Evolutionary conservation across 2,888 invertebrate species (phyloP).

Genomic region (Tigriopus californicus): DNA sequence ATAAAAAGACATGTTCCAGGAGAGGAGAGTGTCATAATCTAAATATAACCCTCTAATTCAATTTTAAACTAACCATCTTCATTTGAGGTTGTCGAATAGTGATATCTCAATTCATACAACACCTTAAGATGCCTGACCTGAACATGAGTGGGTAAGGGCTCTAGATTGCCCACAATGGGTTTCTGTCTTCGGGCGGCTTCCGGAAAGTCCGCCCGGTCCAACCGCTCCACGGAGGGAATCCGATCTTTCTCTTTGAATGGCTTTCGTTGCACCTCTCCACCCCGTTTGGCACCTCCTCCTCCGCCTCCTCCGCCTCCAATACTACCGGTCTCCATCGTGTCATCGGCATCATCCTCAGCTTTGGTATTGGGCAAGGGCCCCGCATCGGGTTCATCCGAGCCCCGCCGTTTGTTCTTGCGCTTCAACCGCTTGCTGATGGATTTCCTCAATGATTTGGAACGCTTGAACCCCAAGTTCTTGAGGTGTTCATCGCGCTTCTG

Average conservation of each 20-base stretch:
- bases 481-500: conserved; percentile 8
- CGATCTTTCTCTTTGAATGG: not conserved
- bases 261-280: too few species aligned
- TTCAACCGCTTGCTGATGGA: conserved; percentile 9
- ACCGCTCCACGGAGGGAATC: not conserved
- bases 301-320: not conserved
- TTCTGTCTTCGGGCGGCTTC: not conserved
- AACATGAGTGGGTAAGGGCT: conserved; percentile 9
- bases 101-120: too few species aligned
- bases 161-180: not conserved
- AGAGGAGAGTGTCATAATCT: too few species aligned
- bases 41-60: too few species aligned
- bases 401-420: not conserved
- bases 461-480: conserved; percentile 10
- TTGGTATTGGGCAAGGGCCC: too few species aligned
- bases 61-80: too few species aligned
- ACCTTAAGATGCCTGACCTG: not conserved
- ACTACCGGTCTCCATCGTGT: too few species aligned
- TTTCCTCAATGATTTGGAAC: conserved; percentile 9
- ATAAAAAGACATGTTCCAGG: too few species aligned
- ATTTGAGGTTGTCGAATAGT: too few species aligned
- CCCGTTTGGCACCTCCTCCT: not conserved
- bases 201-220: not conserved
- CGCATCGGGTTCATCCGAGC: too few species aligned
- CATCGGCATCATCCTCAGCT: too few species aligned